Base-by-base conservation (phyloP, 1,140 invertebrate genomes). In the Drosophila albomicans region DNA sequence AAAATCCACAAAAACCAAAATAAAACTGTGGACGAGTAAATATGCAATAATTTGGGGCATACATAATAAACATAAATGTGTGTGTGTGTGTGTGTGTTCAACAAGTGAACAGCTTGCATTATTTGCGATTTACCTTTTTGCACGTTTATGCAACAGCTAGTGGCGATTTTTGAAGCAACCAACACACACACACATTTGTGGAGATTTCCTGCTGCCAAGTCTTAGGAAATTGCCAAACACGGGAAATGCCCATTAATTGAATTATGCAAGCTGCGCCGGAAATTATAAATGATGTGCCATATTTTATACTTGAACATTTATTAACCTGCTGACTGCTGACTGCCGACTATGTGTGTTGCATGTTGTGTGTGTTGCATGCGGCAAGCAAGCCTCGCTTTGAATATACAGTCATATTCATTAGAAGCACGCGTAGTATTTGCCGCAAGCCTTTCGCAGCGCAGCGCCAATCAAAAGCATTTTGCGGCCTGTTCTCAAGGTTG, bases 221-320 rank as follows among this genome's bases (percentile, higher is more conserved):
- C 32, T 70, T 78, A 74, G 73, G 61, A 75, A 75, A 71, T 65
- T 71, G 68, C 68, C 68, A 45, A 65, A 58, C 65, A 82, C 84
- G 82, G 84, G 84, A 87, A 88, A 81, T 82, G 78, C 67, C 79
- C 64, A 80, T 80, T 87, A 88, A 87, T 87, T 87, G 84, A 87
- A 86, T 87, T 88, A 88, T 84, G 67, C 74, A 79, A 79, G 77
- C 59, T 43, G 66, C 76, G 82, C 54, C 84, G 84, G 84, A 87
- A 88, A 87, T 84, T 84, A 87, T 88, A 88, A 87, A 88, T 87
- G 84, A 87, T 87, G 84, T 87, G 84, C 84, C 74, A 78, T 84
- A 88, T 82, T 69, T 86, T 87, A 87, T 84, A 48, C 64, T 63
- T 52, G 1, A 54, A 65, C 63, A 73, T 79, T 80, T 63, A n/a